These are phyloP conservation scores for Bradypodion ventrale DNA, from an alignment of 2,797 vertebrate genomes.

Conservation along the genomic window DNA sequence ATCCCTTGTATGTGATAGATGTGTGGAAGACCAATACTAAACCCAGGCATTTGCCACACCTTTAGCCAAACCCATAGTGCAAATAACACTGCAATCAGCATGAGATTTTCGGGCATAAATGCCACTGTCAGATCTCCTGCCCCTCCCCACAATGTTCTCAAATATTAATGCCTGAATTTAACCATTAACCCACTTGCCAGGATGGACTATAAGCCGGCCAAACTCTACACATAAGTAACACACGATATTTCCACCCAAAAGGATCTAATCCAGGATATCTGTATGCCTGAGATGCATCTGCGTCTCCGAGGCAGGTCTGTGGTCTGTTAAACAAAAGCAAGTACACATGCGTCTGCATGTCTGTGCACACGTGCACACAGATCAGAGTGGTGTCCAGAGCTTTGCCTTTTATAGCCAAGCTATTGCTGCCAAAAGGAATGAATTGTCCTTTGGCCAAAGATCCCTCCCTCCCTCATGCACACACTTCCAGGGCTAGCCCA, in stretches of 20 bases:
- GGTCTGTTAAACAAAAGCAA: not conserved
- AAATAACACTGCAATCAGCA: not conserved
- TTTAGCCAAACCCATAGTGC: not conserved
- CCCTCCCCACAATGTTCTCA: not conserved
- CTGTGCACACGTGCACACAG: no score
- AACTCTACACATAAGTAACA: not conserved
- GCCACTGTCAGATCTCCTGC: not conserved
- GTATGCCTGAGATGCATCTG: not conserved
- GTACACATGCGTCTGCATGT: not conserved
- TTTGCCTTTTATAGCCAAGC: conserved; percentile 43
- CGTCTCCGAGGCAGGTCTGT: not conserved
- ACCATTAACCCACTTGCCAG: not conserved
- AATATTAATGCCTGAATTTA: not conserved
- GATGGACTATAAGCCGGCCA: not conserved
- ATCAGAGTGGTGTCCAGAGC: not conserved
- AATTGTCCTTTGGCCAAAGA: conserved; percentile 41
- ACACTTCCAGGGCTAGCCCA: not conserved
- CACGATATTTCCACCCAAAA: no score
- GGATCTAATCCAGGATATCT: not conserved
- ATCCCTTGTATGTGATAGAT: not conserved
- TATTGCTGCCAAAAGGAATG: conserved; percentile 27
- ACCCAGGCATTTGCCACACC: not conserved
- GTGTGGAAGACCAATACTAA: not conserved
- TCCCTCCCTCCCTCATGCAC: not conserved
- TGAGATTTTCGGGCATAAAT: no score